These are phyloP conservation scores for Shargacucullia verbasci DNA, from an alignment of 2,888 invertebrate species.

Conservation along the genomic window DNA sequence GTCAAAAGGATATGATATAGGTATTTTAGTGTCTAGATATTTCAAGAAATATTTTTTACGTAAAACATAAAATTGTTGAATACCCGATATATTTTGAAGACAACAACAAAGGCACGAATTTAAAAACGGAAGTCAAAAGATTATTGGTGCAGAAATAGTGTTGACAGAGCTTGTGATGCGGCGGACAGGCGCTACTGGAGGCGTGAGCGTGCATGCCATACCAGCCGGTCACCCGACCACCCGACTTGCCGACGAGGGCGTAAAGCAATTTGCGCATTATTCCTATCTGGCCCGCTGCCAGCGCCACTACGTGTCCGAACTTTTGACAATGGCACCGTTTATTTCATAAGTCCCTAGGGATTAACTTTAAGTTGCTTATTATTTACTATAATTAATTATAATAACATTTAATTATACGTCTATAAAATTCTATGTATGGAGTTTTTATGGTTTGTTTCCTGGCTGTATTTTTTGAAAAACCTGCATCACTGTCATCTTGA, in stretches of 20 bases:
- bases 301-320: slow-evolving; percentile 53
- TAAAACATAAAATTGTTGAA: too few relatives aligned
- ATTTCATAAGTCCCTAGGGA: slow-evolving; percentile 44
- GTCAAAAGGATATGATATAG: slow-evolving; percentile 32
- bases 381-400: too few relatives aligned
- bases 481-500: slow-evolving; percentile 56
- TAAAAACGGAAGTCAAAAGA: background rate
- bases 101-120: background rate
- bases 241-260: slow-evolving; percentile 38
- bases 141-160: slow-evolving; percentile 22
- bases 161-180: slow-evolving; percentile 30
- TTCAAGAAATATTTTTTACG: background rate
- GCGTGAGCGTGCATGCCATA: slow-evolving; percentile 21
- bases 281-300: slow-evolving; percentile 60
- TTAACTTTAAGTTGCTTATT: too few relatives aligned
- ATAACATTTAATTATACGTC: too few relatives aligned
- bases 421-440: slow-evolving; percentile 14
- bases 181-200: slow-evolving; percentile 12
- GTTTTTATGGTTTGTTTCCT: slow-evolving; percentile 12
- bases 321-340: slow-evolving; percentile 62
- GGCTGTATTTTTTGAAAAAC: slow-evolving; percentile 19
- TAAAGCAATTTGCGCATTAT: slow-evolving; percentile 62
- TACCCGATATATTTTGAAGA: too few relatives aligned
- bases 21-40: background rate
- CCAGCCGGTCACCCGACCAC: slow-evolving; percentile 9